Base-by-base conservation (phyloP, 2,888 invertebrate genomes). In the Phaedon cochleariae region DNA sequence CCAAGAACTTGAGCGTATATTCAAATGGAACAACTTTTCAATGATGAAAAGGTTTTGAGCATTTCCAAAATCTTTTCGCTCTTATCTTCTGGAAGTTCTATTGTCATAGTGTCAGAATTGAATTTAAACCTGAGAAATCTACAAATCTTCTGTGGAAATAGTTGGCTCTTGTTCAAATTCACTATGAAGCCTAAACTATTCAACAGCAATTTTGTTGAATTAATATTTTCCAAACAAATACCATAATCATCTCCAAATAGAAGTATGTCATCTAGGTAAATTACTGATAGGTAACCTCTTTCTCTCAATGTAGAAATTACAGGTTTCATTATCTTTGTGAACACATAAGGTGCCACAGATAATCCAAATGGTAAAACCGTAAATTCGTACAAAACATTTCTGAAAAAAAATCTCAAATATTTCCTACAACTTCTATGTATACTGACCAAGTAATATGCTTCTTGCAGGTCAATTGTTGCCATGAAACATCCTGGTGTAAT, bases 231-330 rank as follows among this genome's bases (percentile, higher is more conserved):
- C 41, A 21, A 15, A 41, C 66, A 71, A 20, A 58, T 64, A 49
- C 22, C 49, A 48, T 59, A 68, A 9, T 66, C 58, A 20, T 53
- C 62, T 3, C 64, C 73, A 10, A 73, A 34, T 2, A 70, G 15
- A n/a, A 71, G 49, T 48, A 73, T 65, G 59, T 74, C 75, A 62
- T 75, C 75, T 22, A 76, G 61, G 61, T 74, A 74, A 18, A 70
- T 54, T 2, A 69, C 69, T 46, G 71, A 73, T 6, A 65, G 51
- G 18, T 68, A 61, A 20, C 70, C 72, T 65, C 58, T 46, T 53
- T 54, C 26, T 61, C 73, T 64, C n/a, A 74, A 55, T 21, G 15
- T 17, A 17, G 54, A 45, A 4, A 74, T 29, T 12, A 73, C 67
- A 46, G 73, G 69, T 62, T 72, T 26, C 26, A 26, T 5, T 26